Conservation (phyloP, 1,140 invertebrate species). For the Drosophila rhopaloa region DNA sequence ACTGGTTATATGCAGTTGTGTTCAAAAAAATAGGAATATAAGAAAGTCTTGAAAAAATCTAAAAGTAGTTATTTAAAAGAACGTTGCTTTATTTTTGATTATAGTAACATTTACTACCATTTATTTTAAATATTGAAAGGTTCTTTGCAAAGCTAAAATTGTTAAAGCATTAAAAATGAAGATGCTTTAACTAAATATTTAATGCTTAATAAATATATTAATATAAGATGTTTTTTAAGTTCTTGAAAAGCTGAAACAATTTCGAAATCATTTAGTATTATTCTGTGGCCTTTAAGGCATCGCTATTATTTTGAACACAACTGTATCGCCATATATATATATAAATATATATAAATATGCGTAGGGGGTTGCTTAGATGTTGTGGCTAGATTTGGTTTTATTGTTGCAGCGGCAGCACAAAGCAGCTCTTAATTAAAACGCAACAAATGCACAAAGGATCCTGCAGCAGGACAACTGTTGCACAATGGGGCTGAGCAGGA, state of each 20-base stretch:
- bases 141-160: too few species aligned
- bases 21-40: background rate
- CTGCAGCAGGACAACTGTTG: slow-evolving; percentile 42
- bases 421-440: slow-evolving; percentile 74
- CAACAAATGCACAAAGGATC: slow-evolving; percentile 53
- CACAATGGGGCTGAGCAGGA: slow-evolving; percentile 23
- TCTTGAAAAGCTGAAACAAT: too few species aligned
- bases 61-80: too few species aligned
- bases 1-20: slow-evolving; percentile 7
- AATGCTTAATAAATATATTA: too few species aligned
- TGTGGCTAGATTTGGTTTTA: slow-evolving; percentile 34
- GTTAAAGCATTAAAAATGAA: too few species aligned
- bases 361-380: slow-evolving; percentile 28
- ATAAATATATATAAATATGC: slow-evolving; percentile 2
- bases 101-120: too few species aligned
- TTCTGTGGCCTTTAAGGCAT: background rate
- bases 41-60: too few species aligned
- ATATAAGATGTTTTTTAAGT: too few species aligned
- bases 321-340: slow-evolving; percentile 2
- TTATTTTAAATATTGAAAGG: too few species aligned
- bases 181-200: too few species aligned
- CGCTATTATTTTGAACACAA: slow-evolving; percentile 4
- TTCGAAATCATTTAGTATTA: too few species aligned
- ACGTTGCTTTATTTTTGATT: too few species aligned
- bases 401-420: slow-evolving; percentile 41